Conservation (phyloP, 2,797 vertebrate genomes). For the Bradypodion pumilum region DNA sequence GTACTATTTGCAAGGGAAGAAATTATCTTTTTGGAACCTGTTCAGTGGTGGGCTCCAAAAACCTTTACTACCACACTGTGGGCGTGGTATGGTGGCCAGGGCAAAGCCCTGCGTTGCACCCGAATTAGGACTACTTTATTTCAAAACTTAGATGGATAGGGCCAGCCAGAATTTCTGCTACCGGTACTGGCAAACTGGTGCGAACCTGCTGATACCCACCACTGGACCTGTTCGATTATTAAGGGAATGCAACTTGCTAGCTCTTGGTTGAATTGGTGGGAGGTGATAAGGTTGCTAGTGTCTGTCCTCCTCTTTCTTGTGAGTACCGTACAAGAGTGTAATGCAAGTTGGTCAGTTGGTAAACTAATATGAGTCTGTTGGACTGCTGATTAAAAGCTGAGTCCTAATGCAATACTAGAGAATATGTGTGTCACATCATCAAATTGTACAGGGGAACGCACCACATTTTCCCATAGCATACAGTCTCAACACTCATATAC, state of each 20-base stretch:
- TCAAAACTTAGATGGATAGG: too few species aligned
- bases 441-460: not conserved
- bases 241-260: conserved; percentile 29
- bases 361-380: not conserved
- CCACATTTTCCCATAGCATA: not conserved
- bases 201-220: too few species aligned
- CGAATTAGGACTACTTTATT: too few species aligned
- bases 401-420: not conserved
- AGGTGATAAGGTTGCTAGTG: conserved; percentile 10
- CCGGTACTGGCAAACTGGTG: too few species aligned
- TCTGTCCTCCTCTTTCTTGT: not conserved
- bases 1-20: conserved; percentile 8
- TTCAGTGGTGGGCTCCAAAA: too few species aligned
- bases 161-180: too few species aligned
- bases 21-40: conserved; percentile 11
- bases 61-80: too few species aligned
- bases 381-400: not conserved
- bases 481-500: not conserved
- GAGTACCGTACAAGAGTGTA: not conserved
- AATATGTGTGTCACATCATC: not conserved
- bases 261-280: conserved; percentile 8
- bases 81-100: too few species aligned
- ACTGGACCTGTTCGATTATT: conserved; percentile 1
- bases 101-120: too few species aligned
- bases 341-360: not conserved